phyloP scores from a whole-genome alignment of 2,113 vertebrate species.

The Sapajus apella region DNA sequence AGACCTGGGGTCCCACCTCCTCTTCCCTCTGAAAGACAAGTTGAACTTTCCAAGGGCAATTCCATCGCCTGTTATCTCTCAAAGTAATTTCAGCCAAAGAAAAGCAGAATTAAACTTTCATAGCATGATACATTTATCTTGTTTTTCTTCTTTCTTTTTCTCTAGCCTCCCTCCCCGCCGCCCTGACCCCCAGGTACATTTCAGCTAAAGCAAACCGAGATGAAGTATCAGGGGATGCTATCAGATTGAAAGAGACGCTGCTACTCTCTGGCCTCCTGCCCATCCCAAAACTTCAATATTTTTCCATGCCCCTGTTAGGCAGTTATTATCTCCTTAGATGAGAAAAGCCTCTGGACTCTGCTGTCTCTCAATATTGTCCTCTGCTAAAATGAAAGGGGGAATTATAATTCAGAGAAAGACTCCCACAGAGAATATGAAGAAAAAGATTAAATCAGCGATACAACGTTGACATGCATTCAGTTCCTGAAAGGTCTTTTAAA shows the following conservation, averaged over 20 bases:
- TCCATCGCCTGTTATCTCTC: constrained; percentile 80
- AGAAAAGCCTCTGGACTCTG: constrained; percentile 52
- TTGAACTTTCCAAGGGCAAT: constrained; percentile 62
- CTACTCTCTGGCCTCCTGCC: constrained; percentile 49
- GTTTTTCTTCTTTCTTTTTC: constrained; percentile 63
- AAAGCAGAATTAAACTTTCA: constrained; percentile 85
- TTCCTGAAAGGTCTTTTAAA: constrained; percentile 34
- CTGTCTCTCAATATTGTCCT: constrained; percentile 11
- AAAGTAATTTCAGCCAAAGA: constrained; percentile 79
- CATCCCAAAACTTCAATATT: not conserved
- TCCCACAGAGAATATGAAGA: constrained; percentile 58
- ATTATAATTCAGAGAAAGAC: constrained; percentile 10
- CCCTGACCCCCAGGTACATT: constrained; percentile 43
- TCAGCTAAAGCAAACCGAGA: constrained; percentile 68
- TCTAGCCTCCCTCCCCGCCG: not conserved
- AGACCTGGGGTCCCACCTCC: not conserved
- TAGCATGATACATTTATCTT: constrained; percentile 79
- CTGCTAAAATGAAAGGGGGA: not conserved
- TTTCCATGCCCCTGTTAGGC: not conserved
- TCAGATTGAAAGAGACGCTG: not conserved
- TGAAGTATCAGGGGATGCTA: constrained; percentile 61
- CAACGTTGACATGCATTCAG: not conserved
- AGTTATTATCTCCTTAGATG: constrained; percentile 54
- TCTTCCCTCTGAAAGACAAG: constrained; percentile 64
- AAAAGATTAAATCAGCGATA: constrained; percentile 44